Evolutionary conservation across 2,888 invertebrate genomes (phyloP), one percentile per base, ranked within the genome.

Genomic region (Villa cingulata): DNA sequence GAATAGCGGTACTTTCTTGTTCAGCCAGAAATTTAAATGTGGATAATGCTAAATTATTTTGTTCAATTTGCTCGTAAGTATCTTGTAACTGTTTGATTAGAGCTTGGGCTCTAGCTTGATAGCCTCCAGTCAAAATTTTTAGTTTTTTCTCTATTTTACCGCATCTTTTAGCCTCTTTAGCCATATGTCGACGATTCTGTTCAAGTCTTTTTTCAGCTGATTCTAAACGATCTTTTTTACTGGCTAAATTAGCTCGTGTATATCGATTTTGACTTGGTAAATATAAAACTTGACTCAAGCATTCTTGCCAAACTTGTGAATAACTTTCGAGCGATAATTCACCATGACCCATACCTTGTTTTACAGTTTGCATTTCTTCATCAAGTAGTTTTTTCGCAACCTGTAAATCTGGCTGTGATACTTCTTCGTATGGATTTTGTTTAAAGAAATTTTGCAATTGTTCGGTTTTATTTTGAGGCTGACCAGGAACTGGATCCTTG

Each of bases 91-190:
- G 92, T 67, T 95, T 94, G 19, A 87, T 78, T 19, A 95, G 71
- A 1, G 83, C 83, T 58, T 92, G 90, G 2, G 89, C 84, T 42
- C 84, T 73, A 1, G 79, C 65, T 52, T 88, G 87, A 70, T 91
- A 92, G 10, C 91, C 90, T 10, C 87, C 96, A 5, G 96, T 86
- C n/a, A 97, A 73, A 48, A 97, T 86, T 70, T 94, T 85, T 23
- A 98, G 71, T 70, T 95, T 97, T 69, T 96, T 97, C 68, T 99
- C 98, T 76, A 95, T 84, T 71, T 96, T 98, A 0, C 91, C 90
- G 44, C 97, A 96, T 49, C 85, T 80, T 69, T 96, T 97, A 0
- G 97, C 96, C 69, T 97, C 92, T 55, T 84, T 85, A 0, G 91
- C 87, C 97, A 99, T 98, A 68, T 95, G 95, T 50, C 79, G 80